Percentiles rank a stretch among this genome's conserved stretches.
phyloP scores from a whole-genome alignment of 2,113 vertebrate genomes.

The Calyptomena viridis region DNA sequence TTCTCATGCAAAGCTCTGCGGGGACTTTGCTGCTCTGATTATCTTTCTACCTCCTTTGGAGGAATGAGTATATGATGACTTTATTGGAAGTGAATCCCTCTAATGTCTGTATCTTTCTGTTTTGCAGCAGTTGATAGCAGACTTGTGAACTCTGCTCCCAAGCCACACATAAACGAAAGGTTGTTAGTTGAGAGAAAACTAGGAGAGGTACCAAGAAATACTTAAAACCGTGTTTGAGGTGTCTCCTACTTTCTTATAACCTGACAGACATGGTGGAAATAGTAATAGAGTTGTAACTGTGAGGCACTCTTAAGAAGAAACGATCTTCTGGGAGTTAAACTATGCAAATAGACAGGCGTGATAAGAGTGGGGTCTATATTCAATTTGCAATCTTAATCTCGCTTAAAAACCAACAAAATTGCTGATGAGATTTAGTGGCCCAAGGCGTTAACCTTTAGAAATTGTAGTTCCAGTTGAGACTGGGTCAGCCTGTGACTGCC shows the following conservation, averaged over 20 bases:
- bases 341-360: background rate
- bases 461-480: background rate
- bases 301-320: constrained; percentile 12
- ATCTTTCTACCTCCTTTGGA: constrained; percentile 59
- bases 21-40: constrained; percentile 62
- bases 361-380: background rate
- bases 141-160: constrained; percentile 36
- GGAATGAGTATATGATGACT: constrained; percentile 49
- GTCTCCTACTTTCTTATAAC: background rate
- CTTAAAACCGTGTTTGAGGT: background rate
- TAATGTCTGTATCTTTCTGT: constrained; percentile 30
- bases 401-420: background rate
- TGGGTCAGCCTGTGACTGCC: background rate
- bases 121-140: constrained; percentile 1
- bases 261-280: background rate
- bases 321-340: background rate
- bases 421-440: background rate
- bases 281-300: constrained; percentile 2
- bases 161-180: background rate
- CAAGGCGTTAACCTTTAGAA: background rate
- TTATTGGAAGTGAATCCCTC: constrained; percentile 53
- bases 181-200: background rate
- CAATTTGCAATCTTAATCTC: background rate
- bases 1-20: constrained; percentile 67
- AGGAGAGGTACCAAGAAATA: background rate